Percentiles rank a stretch among this genome's conserved stretches.
These are phyloP conservation scores for Petrocephalus sullivani DNA, from an alignment of 2,797 vertebrate species.

Conservation along the genomic window DNA sequence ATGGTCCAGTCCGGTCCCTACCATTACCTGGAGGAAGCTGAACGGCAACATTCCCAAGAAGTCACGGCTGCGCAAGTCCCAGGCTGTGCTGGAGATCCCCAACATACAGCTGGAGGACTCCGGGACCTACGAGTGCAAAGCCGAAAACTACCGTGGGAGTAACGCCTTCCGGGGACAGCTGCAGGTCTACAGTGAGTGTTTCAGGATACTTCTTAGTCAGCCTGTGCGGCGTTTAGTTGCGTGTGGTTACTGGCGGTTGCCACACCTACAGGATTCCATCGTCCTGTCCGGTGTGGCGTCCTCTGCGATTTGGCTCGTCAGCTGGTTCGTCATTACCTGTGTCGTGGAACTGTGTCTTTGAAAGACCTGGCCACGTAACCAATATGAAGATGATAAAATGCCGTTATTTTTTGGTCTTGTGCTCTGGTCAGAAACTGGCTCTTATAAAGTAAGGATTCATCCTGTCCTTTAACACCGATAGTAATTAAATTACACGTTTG, in stretches of 20 bases:
- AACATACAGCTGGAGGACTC: conserved; percentile 90
- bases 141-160: conserved; percentile 85
- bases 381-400: background rate
- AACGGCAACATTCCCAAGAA: conserved; percentile 91
- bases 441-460: background rate
- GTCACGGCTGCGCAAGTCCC: conserved; percentile 86
- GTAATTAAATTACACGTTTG: background rate
- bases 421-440: background rate
- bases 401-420: background rate
- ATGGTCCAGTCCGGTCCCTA: conserved; percentile 81
- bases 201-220: conserved; percentile 52
- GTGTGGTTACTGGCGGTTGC: background rate
- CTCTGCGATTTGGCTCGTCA: background rate
- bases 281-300: background rate
- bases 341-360: background rate
- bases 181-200: conserved; percentile 93
- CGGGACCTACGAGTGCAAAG: conserved; percentile 88
- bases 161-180: conserved; percentile 90
- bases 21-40: conserved; percentile 95
- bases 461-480: background rate
- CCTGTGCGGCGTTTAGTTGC: too few species aligned
- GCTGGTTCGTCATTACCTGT: background rate
- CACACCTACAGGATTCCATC: background rate
- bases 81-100: conserved; percentile 91
- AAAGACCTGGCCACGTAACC: background rate